A percentile compares a stretch with the other conserved stretches of the same genome.
These are phyloP conservation scores for Phalacrocorax carbo DNA, from an alignment of 2,113 vertebrate genomes.

Conservation along the genomic window DNA sequence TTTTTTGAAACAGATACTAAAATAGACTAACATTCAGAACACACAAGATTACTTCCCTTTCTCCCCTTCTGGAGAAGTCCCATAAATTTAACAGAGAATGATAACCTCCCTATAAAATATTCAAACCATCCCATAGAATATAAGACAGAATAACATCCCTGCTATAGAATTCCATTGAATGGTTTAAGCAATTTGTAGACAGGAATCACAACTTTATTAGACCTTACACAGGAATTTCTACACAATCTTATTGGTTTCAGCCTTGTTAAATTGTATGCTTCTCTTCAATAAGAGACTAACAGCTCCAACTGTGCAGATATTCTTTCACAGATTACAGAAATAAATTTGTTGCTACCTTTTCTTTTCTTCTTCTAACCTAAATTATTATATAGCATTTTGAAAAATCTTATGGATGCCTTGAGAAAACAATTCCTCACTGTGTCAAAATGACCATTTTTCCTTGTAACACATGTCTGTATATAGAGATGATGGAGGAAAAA, in stretches of 20 bases:
- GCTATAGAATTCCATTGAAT: neutral
- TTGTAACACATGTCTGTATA: neutral
- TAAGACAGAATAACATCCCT: neutral
- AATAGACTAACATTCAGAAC: neutral
- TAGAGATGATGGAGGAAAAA: neutral
- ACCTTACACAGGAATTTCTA: neutral
- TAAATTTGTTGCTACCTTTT: neutral
- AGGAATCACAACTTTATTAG: slow-evolving; percentile 21
- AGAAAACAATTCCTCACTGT: slow-evolving; percentile 37
- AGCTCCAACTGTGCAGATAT: slow-evolving; percentile 22
- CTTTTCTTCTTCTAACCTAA: slow-evolving; percentile 27
- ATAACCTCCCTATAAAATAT: neutral
- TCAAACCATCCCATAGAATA: neutral
- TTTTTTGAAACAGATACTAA: slow-evolving; percentile 13
- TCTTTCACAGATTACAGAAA: slow-evolving; percentile 15
- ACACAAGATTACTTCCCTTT: neutral
- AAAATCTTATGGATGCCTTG: slow-evolving; percentile 24
- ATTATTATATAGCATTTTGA: slow-evolving; percentile 54
- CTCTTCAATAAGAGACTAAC: neutral
- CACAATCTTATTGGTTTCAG: neutral
- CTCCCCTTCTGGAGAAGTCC: neutral
- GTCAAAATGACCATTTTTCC: slow-evolving; percentile 27
- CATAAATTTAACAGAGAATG: neutral
- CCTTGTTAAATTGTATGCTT: neutral
- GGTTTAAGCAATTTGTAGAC: neutral